Percentiles rank a stretch among this genome's conserved stretches.
Evolutionary conservation across 2,797 vertebrate species (phyloP).

Genomic region (Poeciliopsis presidionis): DNA sequence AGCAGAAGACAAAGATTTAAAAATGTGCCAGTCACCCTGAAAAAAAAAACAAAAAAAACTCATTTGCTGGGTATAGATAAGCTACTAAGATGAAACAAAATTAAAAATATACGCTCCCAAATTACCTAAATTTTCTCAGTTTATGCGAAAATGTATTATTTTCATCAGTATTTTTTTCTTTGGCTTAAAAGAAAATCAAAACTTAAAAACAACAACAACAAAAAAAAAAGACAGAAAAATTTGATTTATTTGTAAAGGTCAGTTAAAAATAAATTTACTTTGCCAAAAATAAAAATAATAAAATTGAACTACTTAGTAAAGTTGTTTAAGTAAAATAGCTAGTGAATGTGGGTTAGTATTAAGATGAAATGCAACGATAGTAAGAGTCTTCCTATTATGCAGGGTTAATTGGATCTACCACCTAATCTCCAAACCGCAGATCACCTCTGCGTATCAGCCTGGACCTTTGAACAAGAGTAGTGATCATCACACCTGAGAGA

Average conservation of each 20-base stretch:
- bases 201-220: too few species aligned
- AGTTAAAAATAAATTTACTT: neutral
- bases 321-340: neutral
- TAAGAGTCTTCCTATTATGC: neutral
- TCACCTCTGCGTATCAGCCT: neutral
- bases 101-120: neutral
- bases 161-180: neutral
- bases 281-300: neutral
- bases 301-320: neutral
- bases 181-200: neutral
- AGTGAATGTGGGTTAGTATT: neutral
- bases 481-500: neutral
- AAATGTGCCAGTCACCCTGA: neutral
- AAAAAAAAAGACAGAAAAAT: neutral
- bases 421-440: neutral
- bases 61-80: neutral
- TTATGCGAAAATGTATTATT: neutral
- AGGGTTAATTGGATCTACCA: neutral
- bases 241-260: neutral
- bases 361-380: neutral
- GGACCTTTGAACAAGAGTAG: neutral
- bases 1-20: conserved; percentile 6
- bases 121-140: neutral
- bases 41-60: neutral
- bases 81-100: neutral